Evolutionary conservation across 2,113 vertebrate genomes (phyloP), one percentile per base, ranked within the genome.

Genomic region (Gobio gobio): DNA sequence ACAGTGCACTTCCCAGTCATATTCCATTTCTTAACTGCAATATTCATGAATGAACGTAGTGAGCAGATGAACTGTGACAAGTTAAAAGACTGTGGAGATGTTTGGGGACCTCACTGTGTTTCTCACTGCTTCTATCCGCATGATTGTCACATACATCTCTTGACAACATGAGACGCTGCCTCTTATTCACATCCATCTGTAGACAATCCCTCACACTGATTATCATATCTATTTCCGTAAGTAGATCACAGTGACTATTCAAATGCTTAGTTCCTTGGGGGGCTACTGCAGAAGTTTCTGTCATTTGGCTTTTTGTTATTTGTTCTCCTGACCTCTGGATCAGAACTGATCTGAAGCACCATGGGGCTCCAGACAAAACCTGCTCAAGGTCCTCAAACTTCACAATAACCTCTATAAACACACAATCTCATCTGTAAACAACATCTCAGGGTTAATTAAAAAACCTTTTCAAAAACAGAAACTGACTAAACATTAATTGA

Each of bases 61-160:
- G 86, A 92, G 80, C 82, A 86, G 87, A 92, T 92, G 82, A 79
- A 83, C 74, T 79, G 80, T 92, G 91, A 91, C 91, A 93, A 86
- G 89, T 87, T 88, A 83, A 90, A 88, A 89, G 83, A 82, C 78
- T 87, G 87, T 75, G 77, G 86, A 86, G 83, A 86, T 72, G 85
- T 87, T 86, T 77, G 0, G 40, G 85, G 80, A 86, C 78, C 61
- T 84, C 83, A 82, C 86, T 83, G 83, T 70, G 86, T 89, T 3
- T 58, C 66, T 87, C 54, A 54, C n/a, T 76, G 64, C 54, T 14
- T 63, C 63, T 47, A 43, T 63, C 61, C 13, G 47, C 59, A 45
- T 51, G 33, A n/a, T 40, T 61, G 51, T 75, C 40, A 47, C 56
- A 58, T 36, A 51, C 66, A 64, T 74, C 66, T 47, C 54, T 14